phyloP scores from a whole-genome alignment of 2,797 vertebrate species.

The Dendrocincla tyrannina region DNA sequence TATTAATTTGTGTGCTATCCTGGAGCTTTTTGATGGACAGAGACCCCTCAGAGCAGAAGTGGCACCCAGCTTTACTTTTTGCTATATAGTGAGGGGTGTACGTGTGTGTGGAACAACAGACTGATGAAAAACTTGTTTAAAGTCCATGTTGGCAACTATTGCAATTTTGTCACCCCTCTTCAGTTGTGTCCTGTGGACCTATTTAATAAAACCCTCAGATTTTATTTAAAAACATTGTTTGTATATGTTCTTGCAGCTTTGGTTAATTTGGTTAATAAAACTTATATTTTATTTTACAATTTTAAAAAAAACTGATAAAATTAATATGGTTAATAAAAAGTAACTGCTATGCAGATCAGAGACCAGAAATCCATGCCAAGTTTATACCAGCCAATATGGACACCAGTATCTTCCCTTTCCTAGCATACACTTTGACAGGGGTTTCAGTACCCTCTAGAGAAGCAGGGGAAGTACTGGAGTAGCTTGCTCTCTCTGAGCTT shows the following conservation, averaged over 20 bases:
- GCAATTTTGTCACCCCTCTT: neutral
- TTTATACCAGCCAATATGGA: neutral
- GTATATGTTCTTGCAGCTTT: neutral
- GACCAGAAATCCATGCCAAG: neutral
- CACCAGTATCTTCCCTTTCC: neutral
- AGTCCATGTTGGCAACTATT: neutral
- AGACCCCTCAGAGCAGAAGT: constrained; percentile 14
- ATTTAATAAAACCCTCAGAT: neutral
- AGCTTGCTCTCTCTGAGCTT: neutral
- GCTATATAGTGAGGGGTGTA: neutral
- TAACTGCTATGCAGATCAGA: neutral
- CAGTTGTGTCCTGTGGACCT: neutral
- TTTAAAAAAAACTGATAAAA: too few relatives aligned
- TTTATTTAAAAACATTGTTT: neutral
- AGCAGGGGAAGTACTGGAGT: neutral
- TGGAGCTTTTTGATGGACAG: constrained; percentile 12
- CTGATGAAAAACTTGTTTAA: neutral
- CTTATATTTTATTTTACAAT: too few relatives aligned
- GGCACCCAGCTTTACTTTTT: constrained; percentile 24
- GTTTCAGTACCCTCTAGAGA: neutral
- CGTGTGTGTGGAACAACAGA: neutral
- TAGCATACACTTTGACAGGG: neutral
- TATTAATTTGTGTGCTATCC: neutral
- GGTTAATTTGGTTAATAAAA: neutral
- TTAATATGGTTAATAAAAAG: neutral